Evolutionary conservation across 2,888 invertebrate species (phyloP).

Genomic region (Scaptomyza parva): DNA sequence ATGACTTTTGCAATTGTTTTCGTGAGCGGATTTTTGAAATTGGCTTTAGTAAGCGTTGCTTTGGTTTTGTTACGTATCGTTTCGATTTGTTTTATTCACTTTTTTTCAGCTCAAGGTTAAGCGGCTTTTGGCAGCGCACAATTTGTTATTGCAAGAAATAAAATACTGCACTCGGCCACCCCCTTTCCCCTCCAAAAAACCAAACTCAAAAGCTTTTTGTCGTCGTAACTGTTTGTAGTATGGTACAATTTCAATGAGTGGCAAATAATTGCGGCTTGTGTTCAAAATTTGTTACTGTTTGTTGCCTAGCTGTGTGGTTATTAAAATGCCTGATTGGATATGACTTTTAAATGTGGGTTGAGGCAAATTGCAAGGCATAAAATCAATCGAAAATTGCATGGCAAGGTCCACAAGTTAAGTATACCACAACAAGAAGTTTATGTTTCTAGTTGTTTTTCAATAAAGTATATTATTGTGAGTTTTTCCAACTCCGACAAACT

Average conservation of each 20-base stretch:
- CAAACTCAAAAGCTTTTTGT: constrained; percentile 23
- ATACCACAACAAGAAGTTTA: constrained; percentile 53
- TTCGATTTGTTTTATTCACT: constrained; percentile 28
- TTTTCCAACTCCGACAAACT: neutral
- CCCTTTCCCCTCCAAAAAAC: neutral
- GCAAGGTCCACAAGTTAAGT: constrained; percentile 58
- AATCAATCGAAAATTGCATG: constrained; percentile 41
- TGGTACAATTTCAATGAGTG: constrained; percentile 74
- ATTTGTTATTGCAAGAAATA: constrained; percentile 75
- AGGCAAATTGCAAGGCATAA: constrained; percentile 58
- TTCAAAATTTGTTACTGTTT: constrained; percentile 56
- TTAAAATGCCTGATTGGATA: constrained; percentile 68
- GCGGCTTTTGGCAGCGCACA: constrained; percentile 62
- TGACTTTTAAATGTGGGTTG: constrained; percentile 72
- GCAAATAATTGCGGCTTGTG: constrained; percentile 71
- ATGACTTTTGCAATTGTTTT: constrained; percentile 80
- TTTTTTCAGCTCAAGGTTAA: constrained; percentile 70
- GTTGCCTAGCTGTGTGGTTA: constrained; percentile 55
- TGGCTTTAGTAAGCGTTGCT: constrained; percentile 61
- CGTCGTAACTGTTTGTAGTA: constrained; percentile 50
- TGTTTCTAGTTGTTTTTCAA: neutral
- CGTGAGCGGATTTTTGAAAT: constrained; percentile 80
- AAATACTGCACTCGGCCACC: constrained; percentile 52
- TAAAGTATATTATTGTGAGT: constrained; percentile 10
- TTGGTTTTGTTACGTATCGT: constrained; percentile 31